These are phyloP conservation scores for Ceratitis capitata DNA, from an alignment of 1,140 invertebrate genomes.

Conservation along the genomic window DNA sequence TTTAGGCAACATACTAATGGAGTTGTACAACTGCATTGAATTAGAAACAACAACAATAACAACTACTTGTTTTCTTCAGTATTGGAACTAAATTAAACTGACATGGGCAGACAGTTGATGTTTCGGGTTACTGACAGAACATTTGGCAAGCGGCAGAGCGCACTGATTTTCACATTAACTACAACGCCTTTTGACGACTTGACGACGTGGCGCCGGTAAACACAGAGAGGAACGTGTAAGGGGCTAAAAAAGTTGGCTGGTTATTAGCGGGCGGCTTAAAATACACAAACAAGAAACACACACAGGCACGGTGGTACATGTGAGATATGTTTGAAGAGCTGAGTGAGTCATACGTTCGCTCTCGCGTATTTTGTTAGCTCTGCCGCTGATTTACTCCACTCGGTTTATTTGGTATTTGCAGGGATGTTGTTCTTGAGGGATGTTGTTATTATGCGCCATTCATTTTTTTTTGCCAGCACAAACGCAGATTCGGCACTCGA, in stretches of 20 bases:
- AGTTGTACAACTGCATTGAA: not conserved
- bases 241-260: too few species aligned
- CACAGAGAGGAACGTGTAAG: too few species aligned
- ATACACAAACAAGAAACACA: too few species aligned
- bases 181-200: not conserved
- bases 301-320: too few species aligned
- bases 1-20: not conserved
- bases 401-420: too few species aligned
- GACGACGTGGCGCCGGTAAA: not conserved
- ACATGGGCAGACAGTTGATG: not conserved
- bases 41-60: not conserved
- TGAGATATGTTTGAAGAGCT: too few species aligned
- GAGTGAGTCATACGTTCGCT: too few species aligned
- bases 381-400: too few species aligned
- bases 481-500: not conserved
- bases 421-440: not conserved
- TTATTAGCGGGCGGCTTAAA: too few species aligned
- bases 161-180: slow-evolving; percentile 11
- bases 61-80: not conserved
- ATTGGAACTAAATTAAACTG: not conserved
- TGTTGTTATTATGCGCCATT: not conserved
- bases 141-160: too few species aligned
- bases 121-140: too few species aligned
- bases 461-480: not conserved
- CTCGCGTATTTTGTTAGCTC: too few species aligned